Evolutionary conservation across 1,140 invertebrate genomes (phyloP).

Genomic region (Anagrus nilaparvatae): DNA sequence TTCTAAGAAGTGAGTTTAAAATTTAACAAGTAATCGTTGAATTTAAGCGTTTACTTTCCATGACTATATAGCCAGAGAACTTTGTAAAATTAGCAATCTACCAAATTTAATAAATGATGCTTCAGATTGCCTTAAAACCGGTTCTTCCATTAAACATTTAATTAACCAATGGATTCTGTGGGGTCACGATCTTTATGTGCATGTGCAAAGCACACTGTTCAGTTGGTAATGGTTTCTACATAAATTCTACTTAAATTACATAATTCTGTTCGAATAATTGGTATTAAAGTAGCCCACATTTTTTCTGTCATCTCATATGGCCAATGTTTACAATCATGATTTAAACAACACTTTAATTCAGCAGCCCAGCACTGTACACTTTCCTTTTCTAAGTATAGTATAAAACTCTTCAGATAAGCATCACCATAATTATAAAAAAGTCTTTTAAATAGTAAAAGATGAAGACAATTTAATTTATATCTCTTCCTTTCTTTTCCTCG

Average conservation of each 20-base stretch:
- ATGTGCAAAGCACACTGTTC: conserved; percentile 63
- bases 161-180: conserved; percentile 56
- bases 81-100: conserved; percentile 52
- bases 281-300: conserved; percentile 49
- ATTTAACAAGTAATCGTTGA: conserved; percentile 44
- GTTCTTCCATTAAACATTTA: conserved; percentile 60
- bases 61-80: conserved; percentile 53
- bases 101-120: conserved; percentile 58
- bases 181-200: conserved; percentile 58
- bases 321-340: conserved; percentile 81
- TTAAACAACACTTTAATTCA: conserved; percentile 67
- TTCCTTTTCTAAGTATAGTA: conserved; percentile 63
- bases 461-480: conserved; percentile 61
- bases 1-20: conserved; percentile 42
- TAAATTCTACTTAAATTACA: conserved; percentile 46
- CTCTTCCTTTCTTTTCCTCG: conserved; percentile 79
- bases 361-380: conserved; percentile 72
- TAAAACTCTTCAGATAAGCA: conserved; percentile 48
- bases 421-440: conserved; percentile 72
- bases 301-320: conserved; percentile 50
- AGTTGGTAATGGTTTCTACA: conserved; percentile 60
- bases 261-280: conserved; percentile 49
- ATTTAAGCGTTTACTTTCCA: conserved; percentile 60
- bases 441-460: conserved; percentile 64
- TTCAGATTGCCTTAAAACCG: conserved; percentile 46